Evolutionary conservation across 2,113 vertebrate species (phyloP).

Genomic region (Lonchura striata): DNA sequence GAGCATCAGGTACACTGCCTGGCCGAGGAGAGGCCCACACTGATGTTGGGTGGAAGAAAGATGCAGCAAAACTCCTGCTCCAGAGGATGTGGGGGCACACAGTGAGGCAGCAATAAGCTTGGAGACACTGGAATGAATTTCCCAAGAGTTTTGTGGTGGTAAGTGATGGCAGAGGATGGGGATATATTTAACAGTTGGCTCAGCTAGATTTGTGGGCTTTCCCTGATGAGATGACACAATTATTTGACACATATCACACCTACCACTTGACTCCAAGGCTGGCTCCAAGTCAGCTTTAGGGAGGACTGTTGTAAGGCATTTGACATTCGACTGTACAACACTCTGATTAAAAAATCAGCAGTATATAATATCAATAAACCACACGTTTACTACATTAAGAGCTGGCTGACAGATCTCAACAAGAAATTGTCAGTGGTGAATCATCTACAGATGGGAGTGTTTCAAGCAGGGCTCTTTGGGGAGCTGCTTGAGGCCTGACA

Average conservation of each 20-base stretch:
- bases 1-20: accelerated
- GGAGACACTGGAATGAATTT: neutral
- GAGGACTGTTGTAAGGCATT: conserved; percentile 22
- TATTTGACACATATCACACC: conserved; percentile 25
- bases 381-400: neutral
- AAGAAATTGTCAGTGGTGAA: conserved; percentile 20
- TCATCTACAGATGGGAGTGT: conserved; percentile 12
- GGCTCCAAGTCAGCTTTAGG: conserved; percentile 4
- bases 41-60: neutral
- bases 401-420: conserved; percentile 18
- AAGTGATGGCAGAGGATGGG: neutral
- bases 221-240: neutral
- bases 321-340: neutral
- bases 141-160: neutral
- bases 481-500: conserved; percentile 17
- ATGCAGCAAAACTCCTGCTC: neutral
- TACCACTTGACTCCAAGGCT: conserved; percentile 26
- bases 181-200: neutral
- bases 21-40: neutral
- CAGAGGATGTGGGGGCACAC: neutral
- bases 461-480: neutral
- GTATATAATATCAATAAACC: conserved; percentile 27
- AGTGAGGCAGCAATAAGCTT: neutral
- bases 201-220: neutral
- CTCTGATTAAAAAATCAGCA: conserved; percentile 47